These are phyloP conservation scores for Catagonus wagneri DNA, from an alignment of 2,113 vertebrate genomes.

Conservation along the genomic window DNA sequence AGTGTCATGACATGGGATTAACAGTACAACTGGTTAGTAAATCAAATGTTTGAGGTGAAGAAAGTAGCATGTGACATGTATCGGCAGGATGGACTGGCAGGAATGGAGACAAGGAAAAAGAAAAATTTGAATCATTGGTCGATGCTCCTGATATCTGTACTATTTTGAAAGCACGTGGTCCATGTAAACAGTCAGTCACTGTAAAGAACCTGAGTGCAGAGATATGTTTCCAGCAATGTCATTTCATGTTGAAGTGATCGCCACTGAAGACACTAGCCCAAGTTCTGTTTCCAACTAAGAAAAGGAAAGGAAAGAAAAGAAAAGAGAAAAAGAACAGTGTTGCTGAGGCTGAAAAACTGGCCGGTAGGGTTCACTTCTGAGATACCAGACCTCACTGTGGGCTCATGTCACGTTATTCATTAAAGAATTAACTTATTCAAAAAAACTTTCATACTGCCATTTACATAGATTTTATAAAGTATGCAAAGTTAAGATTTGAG, in stretches of 20 bases:
- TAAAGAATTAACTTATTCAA: background rate
- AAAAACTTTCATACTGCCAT: background rate
- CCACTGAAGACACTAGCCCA: slow-evolving; percentile 47
- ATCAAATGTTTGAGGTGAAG: slow-evolving; percentile 99
- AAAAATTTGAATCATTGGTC: slow-evolving; percentile 74
- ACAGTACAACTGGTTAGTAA: slow-evolving; percentile 95
- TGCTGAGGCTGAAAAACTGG: background rate
- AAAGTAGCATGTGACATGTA: slow-evolving; percentile 94
- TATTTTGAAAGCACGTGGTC: slow-evolving; percentile 75
- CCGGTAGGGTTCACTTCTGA: background rate
- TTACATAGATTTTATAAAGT: background rate
- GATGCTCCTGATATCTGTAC: slow-evolving; percentile 78
- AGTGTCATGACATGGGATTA: slow-evolving; percentile 99
- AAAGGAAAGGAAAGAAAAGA: no score
- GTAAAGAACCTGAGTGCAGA: slow-evolving; percentile 63
- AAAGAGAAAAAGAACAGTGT: background rate
- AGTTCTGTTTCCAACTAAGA: slow-evolving; percentile 23
- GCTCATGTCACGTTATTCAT: background rate
- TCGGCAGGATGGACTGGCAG: slow-evolving; percentile 91
- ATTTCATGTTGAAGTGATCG: background rate
- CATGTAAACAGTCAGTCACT: slow-evolving; percentile 67
- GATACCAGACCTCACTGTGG: background rate
- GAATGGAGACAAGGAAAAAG: slow-evolving; percentile 75
- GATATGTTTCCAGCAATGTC: slow-evolving; percentile 51
- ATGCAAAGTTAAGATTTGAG: slow-evolving; percentile 20